Evolutionary conservation across 2,888 invertebrate species (phyloP), one percentile per base, ranked within the genome.

Genomic region (Hanleya hanleyi): DNA sequence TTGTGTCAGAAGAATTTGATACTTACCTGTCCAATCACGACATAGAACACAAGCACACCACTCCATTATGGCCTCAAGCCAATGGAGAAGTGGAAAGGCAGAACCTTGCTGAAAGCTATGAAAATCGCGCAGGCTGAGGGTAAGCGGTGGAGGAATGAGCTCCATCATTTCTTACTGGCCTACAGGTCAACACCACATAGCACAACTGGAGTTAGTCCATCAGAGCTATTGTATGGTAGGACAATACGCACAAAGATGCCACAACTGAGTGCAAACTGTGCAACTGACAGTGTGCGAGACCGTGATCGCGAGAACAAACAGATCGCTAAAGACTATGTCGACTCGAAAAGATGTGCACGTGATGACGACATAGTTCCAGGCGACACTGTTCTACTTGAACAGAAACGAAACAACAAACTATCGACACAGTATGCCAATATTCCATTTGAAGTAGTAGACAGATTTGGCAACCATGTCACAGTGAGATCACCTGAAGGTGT

Each of bases 161-260:
- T 74, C 18, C 3, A 64, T 15, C 72, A 74, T 38, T 71, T 47
- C 38, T n/a, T 72, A 32, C 22, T 69, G n/a, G 47, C 64, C 18
- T 77, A 75, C 61, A 41, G 69, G n/a, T 51, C 68, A 1, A 77
- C 75, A n/a, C 74, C 75, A 33, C 77, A 75, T 57, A 51, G n/a
- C 6, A 69, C 74, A 36, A 76, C 76, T 57, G 76, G 76, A 33
- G 67, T 49, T n/a, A 65, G 38, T 49, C 72, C 77, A 33, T 51
- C 74, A 12, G 67, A 73, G 29, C 33, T 72, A n/a, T 64, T 77
- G 72, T 75, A 68, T 66, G 57, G 68, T 35, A 22, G 75, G 32
- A 47, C 68, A 26, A 71, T 77, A 15, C 18, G 71, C 37, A 69
- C 77, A 4, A 75, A 77, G 36, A 57, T 77, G 35, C 71, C 77